These are phyloP conservation scores for Ectropis grisescens DNA, from an alignment of 1,140 invertebrate species.

Conservation along the genomic window DNA sequence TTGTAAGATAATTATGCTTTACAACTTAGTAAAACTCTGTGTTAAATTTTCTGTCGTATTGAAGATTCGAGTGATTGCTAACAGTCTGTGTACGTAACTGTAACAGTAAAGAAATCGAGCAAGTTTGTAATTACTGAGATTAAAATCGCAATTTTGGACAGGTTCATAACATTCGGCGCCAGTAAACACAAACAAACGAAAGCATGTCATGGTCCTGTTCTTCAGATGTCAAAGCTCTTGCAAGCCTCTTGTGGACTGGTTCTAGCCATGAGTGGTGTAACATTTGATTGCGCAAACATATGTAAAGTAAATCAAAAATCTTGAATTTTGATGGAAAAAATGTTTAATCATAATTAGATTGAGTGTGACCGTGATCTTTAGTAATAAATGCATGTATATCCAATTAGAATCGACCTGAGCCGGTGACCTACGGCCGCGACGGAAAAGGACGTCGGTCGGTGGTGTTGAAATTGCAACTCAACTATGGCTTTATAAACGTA, in stretches of 20 bases:
- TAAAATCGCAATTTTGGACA: too few relatives aligned
- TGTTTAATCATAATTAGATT: too few relatives aligned
- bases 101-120: too few relatives aligned
- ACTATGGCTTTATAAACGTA: too few relatives aligned
- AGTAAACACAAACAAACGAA: too few relatives aligned
- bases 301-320: constrained; percentile 19
- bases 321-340: background rate
- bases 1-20: too few relatives aligned
- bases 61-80: too few relatives aligned
- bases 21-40: too few relatives aligned
- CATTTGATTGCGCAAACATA: constrained; percentile 30
- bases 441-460: background rate
- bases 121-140: too few relatives aligned
- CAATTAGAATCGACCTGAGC: constrained; percentile 6
- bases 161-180: too few relatives aligned
- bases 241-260: constrained; percentile 33
- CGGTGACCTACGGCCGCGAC: background rate
- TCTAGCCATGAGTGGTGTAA: constrained; percentile 26
- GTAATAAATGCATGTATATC: constrained; percentile 2
- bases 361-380: background rate
- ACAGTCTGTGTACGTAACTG: too few relatives aligned
- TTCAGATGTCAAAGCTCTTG: constrained; percentile 35
- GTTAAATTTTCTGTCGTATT: too few relatives aligned
- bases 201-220: constrained; percentile 49
- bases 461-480: background rate